Conservation (phyloP, 2,113 vertebrate genomes). For the Passer domesticus region DNA sequence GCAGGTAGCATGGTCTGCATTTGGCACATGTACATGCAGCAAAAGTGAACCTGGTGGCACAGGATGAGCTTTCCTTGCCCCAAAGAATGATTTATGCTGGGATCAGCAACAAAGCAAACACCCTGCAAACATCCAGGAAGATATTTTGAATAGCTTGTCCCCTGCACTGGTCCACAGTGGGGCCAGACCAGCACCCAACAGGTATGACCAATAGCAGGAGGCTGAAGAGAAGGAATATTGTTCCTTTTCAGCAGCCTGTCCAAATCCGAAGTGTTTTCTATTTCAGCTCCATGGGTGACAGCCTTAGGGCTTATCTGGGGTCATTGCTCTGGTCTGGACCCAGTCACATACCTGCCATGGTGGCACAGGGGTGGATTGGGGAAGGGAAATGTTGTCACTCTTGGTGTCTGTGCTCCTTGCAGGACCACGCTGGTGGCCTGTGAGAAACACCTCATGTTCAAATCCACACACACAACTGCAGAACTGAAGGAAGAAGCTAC, state of each 20-base stretch:
- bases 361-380: neutral
- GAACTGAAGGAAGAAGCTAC: neutral
- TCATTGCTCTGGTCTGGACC: neutral
- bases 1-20: neutral
- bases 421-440: neutral
- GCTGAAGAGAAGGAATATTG: neutral
- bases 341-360: fast-evolving
- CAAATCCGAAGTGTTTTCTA: neutral
- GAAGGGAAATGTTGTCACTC: neutral
- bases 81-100: neutral
- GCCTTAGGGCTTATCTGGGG: neutral
- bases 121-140: neutral
- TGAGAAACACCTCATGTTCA: fast-evolving
- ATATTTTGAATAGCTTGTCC: neutral
- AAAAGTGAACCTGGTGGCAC: neutral
- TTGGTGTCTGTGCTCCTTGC: neutral
- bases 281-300: neutral
- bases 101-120: neutral
- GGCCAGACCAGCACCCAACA: neutral
- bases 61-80: neutral
- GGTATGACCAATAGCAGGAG: neutral
- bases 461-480: neutral
- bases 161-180: neutral
- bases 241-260: neutral
- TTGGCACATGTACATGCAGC: fast-evolving